Evolutionary conservation across 2,797 vertebrate genomes (phyloP).

Genomic region (Epinephelus coioides): DNA sequence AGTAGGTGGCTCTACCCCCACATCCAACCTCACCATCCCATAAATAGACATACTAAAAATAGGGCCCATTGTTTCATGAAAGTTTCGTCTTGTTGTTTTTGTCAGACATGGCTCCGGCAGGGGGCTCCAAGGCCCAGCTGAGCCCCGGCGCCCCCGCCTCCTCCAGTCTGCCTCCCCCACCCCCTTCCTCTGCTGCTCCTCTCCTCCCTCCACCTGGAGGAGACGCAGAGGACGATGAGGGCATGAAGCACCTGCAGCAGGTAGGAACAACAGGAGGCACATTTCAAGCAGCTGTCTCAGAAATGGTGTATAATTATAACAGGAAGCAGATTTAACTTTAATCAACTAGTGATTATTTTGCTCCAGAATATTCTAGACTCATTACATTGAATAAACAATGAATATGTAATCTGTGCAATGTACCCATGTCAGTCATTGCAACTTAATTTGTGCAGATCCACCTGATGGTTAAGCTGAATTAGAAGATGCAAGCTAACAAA

Average conservation of each 20-base stretch:
- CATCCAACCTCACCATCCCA: neutral
- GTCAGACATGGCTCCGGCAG: constrained; percentile 70
- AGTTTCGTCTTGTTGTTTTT: constrained; percentile 24
- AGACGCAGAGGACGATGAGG: constrained; percentile 94
- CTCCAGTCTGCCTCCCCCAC: constrained; percentile 85
- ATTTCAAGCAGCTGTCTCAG: constrained; percentile 12
- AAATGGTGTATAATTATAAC: neutral
- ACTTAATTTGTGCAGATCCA: neutral
- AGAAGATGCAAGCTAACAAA: neutral
- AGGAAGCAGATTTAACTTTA: neutral
- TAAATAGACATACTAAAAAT: constrained; percentile 42
- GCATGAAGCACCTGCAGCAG: constrained; percentile 96
- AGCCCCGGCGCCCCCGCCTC: constrained; percentile 74
- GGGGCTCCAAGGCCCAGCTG: constrained; percentile 75
- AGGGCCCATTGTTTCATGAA: constrained; percentile 49
- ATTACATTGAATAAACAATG: neutral
- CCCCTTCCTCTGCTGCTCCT: constrained; percentile 86
- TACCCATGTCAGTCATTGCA: neutral
- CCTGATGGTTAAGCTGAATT: neutral
- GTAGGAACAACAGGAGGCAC: constrained; percentile 69
- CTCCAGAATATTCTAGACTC: neutral
- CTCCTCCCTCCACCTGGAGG: constrained; percentile 86
- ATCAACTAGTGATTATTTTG: neutral
- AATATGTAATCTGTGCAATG: neutral
- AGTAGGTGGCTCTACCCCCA: constrained; percentile 43